phyloP scores from a whole-genome alignment of 2,888 invertebrate species.

The Drosophila flavopinicola region DNA sequence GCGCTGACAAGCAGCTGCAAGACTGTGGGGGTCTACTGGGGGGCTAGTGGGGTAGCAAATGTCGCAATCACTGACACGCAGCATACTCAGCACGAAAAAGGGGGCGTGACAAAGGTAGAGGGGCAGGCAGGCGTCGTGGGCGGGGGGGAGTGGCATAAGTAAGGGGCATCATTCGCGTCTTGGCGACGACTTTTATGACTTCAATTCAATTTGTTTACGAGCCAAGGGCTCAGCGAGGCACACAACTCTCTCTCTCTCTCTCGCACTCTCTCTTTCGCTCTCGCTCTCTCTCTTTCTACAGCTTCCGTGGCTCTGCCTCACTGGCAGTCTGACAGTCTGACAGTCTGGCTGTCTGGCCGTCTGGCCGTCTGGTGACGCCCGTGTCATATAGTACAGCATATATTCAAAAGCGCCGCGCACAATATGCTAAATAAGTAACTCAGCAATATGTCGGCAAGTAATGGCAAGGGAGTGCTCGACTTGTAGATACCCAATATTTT shows the following conservation, averaged over 20 bases:
- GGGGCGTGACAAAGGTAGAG: background rate
- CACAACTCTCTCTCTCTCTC: background rate
- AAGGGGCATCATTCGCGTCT: conserved; percentile 56
- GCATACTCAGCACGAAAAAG: conserved; percentile 49
- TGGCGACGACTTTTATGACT: conserved; percentile 77
- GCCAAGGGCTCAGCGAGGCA: conserved; percentile 51
- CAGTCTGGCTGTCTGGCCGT: background rate
- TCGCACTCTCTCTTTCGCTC: background rate
- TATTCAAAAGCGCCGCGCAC: conserved; percentile 38
- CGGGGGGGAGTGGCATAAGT: background rate
- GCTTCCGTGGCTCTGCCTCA: background rate
- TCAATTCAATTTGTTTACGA: conserved; percentile 80
- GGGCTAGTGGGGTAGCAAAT: conserved; percentile 34
- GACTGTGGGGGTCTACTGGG: background rate
- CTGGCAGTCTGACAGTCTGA: conserved; percentile 16
- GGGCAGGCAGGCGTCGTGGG: no score
- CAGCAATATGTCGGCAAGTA: conserved; percentile 23
- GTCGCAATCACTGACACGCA: conserved; percentile 78
- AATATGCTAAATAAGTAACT: conserved; percentile 76
- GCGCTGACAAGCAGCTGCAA: conserved; percentile 65
- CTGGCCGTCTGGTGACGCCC: conserved; percentile 11
- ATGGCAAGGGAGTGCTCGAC: background rate
- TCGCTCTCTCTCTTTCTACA: background rate
- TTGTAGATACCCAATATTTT: conserved; percentile 7
- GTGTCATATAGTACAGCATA: conserved; percentile 16